These are phyloP conservation scores for Cisticola juncidis DNA, from an alignment of 2,113 vertebrate species.

Conservation along the genomic window DNA sequence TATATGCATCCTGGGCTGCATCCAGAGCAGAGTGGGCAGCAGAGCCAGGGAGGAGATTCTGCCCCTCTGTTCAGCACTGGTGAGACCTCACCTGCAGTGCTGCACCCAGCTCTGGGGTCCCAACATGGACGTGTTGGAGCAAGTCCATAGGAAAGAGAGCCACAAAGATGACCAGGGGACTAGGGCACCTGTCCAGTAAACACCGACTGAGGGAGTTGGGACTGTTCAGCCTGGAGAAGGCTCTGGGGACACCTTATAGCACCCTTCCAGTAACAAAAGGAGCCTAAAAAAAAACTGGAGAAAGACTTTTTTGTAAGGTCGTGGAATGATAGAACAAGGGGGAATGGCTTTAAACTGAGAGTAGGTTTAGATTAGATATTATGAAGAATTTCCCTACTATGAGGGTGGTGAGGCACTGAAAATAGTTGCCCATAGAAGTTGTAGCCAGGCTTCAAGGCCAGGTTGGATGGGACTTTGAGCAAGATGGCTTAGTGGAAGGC, in stretches of 20 bases:
- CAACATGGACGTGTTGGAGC: background rate
- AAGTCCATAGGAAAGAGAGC: background rate
- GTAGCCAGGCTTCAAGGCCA: background rate
- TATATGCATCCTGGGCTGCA: too few relatives aligned
- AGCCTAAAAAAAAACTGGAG: background rate
- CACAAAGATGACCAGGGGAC: background rate
- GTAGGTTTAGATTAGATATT: background rate
- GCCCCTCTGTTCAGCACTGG: background rate
- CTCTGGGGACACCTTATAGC: background rate
- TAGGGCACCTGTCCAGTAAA: background rate
- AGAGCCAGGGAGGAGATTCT: background rate
- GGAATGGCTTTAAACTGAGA: background rate
- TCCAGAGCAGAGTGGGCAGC: rapidly evolving
- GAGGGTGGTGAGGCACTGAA: background rate
- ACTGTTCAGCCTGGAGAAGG: background rate
- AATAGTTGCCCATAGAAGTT: rapidly evolving
- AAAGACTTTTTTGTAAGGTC: background rate
- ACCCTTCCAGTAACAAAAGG: background rate
- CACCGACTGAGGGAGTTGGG: background rate
- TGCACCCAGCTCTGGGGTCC: background rate
- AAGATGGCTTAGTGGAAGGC: background rate
- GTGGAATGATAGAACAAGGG: background rate
- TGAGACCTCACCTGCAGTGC: background rate
- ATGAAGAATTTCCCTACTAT: background rate
- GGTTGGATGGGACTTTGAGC: background rate